Base-by-base conservation (phyloP, 35 echinoderm and acorn worm genomes). In the Heliocidaris tuberculata region DNA sequence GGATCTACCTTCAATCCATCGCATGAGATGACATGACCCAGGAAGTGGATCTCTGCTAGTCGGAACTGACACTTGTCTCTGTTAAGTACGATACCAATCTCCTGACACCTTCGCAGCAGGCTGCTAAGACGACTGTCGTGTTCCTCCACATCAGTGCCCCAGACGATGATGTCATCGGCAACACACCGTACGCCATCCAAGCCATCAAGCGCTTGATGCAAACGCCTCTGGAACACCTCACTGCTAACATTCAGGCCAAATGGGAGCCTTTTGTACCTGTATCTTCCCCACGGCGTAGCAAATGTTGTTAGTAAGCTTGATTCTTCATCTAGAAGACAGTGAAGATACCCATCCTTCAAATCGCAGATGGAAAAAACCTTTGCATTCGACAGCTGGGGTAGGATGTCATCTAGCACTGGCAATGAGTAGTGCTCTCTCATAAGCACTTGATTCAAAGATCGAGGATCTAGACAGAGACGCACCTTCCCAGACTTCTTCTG, bases 401-500 rank as follows among this genome's bases (percentile, higher is more conserved):
- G 71, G 85, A 94, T 94, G 48, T 94, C 94, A 85, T 94, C 85
- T 16, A 94, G 30, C 0, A 94, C 94, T 7, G 94, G 85, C 7
- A 92, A 21, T 5, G 90, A 42, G n/a, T 92, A 92, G 42, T 92
- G 90, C 19, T 89, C 96, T 48, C 93, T 85, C 31, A 96, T 94
- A 0, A 94, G 95, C 50, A 27, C 54, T 30, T 27, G 35, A 71
- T 96, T 94, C 7, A 97, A 88, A 32, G 96, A 5, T 93, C 95
- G 90, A 31, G 95, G 96, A 49, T 96, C 96, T 32, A 96, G 94
- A 42, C 93, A 97, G 13, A 97, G 30, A 85, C 96, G 50, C 50
- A 97, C 47, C 93, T 88, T 94, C 15, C 94, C 96, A 94, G 31
- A 95, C 50, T 90, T 31, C 60, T 97, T 97, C n/a, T n/a, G n/a